These are phyloP conservation scores for Hydrotaea diabolus DNA, from an alignment of 2,888 invertebrate species.

Conservation along the genomic window DNA sequence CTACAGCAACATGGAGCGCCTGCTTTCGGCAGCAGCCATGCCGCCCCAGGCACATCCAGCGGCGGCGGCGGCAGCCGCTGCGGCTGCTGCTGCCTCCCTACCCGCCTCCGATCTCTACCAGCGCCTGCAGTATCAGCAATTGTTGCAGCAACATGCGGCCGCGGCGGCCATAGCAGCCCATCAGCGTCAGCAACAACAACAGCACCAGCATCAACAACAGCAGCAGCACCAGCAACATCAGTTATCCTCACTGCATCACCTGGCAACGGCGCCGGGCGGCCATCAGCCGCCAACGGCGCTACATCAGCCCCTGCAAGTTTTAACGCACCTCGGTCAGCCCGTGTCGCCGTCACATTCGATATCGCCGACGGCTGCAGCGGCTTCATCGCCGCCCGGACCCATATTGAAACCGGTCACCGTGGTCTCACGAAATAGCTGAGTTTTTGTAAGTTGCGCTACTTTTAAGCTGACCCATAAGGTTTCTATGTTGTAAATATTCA, in stretches of 20 bases:
- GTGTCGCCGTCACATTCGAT: conserved; percentile 68
- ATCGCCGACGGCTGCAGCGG: conserved; percentile 68
- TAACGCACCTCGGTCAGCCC: conserved; percentile 76
- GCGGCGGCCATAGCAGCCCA: conserved; percentile 80
- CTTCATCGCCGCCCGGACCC: conserved; percentile 76
- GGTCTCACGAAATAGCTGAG: conserved; percentile 83
- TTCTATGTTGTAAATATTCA: conserved; percentile 2
- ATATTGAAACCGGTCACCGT: conserved; percentile 82
- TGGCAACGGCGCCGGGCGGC: conserved; percentile 69
- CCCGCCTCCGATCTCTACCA: conserved; percentile 82
- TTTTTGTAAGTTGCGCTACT: conserved; percentile 50
- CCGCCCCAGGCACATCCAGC: conserved; percentile 71
- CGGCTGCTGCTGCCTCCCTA: conserved; percentile 78
- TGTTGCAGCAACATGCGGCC: conserved; percentile 80
- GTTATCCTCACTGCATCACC: conserved; percentile 69
- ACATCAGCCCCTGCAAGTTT: conserved; percentile 74
- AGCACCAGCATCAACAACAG: conserved; percentile 71
- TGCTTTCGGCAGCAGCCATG: conserved; percentile 71
- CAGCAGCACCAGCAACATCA: conserved; percentile 71
- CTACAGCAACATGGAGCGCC: conserved; percentile 73
- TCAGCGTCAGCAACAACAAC: conserved; percentile 76
- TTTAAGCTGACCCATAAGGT: conserved; percentile 21
- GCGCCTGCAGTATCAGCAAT: conserved; percentile 81
- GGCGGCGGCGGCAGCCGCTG: conserved; percentile 56
- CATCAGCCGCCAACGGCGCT: conserved; percentile 71